phyloP scores from a whole-genome alignment of 92 coral and sea anemone genomes.

The Bergia sp. region DNA sequence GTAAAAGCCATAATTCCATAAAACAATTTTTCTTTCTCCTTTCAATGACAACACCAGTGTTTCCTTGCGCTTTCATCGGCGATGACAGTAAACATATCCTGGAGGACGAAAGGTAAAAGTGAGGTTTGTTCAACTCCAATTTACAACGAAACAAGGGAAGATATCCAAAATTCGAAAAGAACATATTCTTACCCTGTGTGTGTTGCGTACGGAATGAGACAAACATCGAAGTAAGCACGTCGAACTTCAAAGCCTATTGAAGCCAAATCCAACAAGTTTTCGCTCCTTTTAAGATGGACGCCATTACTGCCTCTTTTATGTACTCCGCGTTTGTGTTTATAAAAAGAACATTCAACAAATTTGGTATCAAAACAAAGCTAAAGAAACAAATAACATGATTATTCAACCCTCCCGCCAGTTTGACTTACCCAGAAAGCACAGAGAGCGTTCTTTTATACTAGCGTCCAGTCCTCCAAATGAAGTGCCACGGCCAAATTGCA shows the following conservation, averaged over 20 bases:
- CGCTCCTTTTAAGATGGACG: neutral
- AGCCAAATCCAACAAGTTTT: neutral
- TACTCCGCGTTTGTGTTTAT: too few species aligned
- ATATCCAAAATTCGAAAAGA: neutral
- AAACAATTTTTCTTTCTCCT: too few species aligned
- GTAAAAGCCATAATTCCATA: too few species aligned
- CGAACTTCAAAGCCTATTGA: neutral
- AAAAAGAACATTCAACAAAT: neutral
- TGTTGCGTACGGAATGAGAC: slow-evolving; percentile 18
- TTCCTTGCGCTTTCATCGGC: neutral
- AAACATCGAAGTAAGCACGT: neutral
- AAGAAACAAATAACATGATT: neutral
- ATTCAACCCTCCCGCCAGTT: neutral
- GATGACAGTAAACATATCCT: slow-evolving; percentile 8
- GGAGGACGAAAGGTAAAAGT: slow-evolving; percentile 23
- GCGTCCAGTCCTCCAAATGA: slow-evolving; percentile 7
- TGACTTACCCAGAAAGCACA: slow-evolving; percentile 14
- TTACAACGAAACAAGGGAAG: neutral
- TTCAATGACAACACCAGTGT: too few species aligned
- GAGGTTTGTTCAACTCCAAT: neutral
- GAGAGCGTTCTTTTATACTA: neutral
- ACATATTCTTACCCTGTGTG: slow-evolving; percentile 18
- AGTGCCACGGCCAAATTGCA: neutral
- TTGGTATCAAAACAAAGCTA: slow-evolving; percentile 19
- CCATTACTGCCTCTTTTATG: neutral